Evolutionary conservation across 2,888 invertebrate genomes (phyloP), one percentile per base, ranked within the genome.

Genomic region (Mesoligia furuncula): DNA sequence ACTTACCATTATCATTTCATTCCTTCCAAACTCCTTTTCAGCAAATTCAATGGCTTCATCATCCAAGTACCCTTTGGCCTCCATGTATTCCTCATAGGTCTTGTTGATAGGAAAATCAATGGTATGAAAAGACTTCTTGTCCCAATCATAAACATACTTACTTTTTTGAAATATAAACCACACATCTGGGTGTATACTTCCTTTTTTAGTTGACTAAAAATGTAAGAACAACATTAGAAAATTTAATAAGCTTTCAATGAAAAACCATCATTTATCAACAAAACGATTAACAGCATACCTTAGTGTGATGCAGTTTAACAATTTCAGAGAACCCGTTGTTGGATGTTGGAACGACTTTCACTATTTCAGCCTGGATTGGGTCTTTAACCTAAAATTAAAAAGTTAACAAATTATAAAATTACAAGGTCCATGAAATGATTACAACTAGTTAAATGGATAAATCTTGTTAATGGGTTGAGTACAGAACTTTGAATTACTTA

Each of bases 161-260:
- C 99, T 99, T 95, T 99, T 99, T 98, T 99, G 99, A 94, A 99
- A 99, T 88, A 98, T 97, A 92, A 99, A 99, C 98, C 99, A 99
- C 51, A 98, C 95, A 89, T 97, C 97, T 83, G 97, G 94, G 72
- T 96, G 93, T 5, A 94, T 93, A 87, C 97, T 97, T 59, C 96
- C 97, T 89, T 96, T 93, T 85, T 92, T 93, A n/a, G 91, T 93
- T 20, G 95, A 93, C 96, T 96, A 73, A 31, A 85, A 86, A 39
- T 31, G 1, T 9, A 24, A 48, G 20, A 68, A 31, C 0, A 20
- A 27, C 9, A 71, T 64, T 62, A 73, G 20, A 54, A 7, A 0
- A 45, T 15, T 39, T n/a, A 0, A 15, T 51, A 62, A 31, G 20
- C 2, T 45, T 2, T 36, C 0, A 17, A 27, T 67, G n/a, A 27